Conservation (phyloP, 2,797 vertebrate genomes). For the Amphiprion clarkii region DNA sequence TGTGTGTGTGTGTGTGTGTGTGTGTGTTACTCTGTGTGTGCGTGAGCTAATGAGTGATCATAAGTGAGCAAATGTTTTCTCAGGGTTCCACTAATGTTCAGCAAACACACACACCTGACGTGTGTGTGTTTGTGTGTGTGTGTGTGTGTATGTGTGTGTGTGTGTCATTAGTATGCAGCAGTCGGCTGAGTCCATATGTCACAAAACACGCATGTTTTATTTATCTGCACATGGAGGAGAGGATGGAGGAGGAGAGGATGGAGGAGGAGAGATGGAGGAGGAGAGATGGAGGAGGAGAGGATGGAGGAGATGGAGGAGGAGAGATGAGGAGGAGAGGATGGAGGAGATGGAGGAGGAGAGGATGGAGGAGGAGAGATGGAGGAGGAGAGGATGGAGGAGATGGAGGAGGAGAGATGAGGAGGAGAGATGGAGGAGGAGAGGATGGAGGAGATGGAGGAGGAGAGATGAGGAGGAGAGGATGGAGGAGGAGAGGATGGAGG, state of each 20-base stretch:
- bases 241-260: slow-evolving; percentile 14
- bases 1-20: slow-evolving; percentile 43
- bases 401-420: too few relatives aligned
- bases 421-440: too few relatives aligned
- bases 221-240: slow-evolving; percentile 63
- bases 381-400: too few relatives aligned
- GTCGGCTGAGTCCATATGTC: slow-evolving; percentile 83
- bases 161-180: slow-evolving; percentile 82
- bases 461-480: too few relatives aligned
- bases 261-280: background rate
- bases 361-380: too few relatives aligned
- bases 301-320: accelerated
- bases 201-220: slow-evolving; percentile 83
- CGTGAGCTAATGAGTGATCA: slow-evolving; percentile 79
- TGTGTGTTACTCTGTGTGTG: slow-evolving; percentile 26
- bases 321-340: background rate
- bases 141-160: slow-evolving; percentile 51
- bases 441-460: accelerated
- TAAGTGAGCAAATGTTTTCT: slow-evolving; percentile 83
- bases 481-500: background rate
- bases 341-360: background rate
- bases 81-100: slow-evolving; percentile 78
- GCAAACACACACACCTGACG: slow-evolving; percentile 65
- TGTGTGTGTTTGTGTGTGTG: slow-evolving; percentile 68
- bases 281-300: background rate